These are phyloP conservation scores for Pantherophis alleghaniensis DNA, from an alignment of 2,797 vertebrate genomes.

Conservation along the genomic window DNA sequence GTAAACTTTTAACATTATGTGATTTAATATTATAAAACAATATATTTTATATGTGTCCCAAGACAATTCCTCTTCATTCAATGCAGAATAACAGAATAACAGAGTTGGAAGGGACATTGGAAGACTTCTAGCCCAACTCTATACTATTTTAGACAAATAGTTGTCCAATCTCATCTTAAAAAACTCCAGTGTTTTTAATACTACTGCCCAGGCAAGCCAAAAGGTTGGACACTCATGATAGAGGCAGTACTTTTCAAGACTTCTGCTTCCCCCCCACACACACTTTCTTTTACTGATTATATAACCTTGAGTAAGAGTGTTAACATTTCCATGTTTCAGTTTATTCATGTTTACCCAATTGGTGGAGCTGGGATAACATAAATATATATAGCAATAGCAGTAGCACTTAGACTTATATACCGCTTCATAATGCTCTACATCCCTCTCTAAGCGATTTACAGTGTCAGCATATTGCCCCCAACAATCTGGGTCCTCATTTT, in stretches of 20 bases:
- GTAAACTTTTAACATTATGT: neutral
- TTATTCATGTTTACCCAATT: slow-evolving; percentile 9
- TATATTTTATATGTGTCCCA: neutral
- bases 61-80: neutral
- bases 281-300: slow-evolving; percentile 1
- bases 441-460: neutral
- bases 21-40: neutral
- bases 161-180: neutral
- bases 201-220: neutral
- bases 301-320: slow-evolving; percentile 21
- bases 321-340: slow-evolving; percentile 7
- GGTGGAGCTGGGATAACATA: neutral
- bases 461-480: neutral
- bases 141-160: neutral
- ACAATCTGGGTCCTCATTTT: neutral
- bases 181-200: neutral
- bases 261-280: neutral
- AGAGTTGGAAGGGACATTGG: neutral
- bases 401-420: neutral
- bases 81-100: neutral
- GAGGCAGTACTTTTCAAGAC: neutral
- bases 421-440: neutral
- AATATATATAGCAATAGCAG: neutral
- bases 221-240: neutral
- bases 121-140: neutral